These are phyloP conservation scores for Serranochromis macrocephalus DNA, from an alignment of 2,113 vertebrate genomes.

Conservation along the genomic window DNA sequence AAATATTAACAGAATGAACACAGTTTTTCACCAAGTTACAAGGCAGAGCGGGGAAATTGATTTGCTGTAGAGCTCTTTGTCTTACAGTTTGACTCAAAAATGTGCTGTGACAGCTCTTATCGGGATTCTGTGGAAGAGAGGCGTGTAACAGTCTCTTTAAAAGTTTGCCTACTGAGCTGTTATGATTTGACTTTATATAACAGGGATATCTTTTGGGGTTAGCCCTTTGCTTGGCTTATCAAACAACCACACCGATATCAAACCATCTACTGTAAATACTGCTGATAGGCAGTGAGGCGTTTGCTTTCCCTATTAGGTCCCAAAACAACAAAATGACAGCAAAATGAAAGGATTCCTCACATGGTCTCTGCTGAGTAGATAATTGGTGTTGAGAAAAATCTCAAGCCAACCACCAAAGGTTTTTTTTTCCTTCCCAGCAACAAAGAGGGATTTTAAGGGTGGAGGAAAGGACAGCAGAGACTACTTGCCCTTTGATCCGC, in stretches of 20 bases:
- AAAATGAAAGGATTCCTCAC: neutral
- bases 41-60: neutral
- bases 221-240: neutral
- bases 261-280: neutral
- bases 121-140: neutral
- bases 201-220: neutral
- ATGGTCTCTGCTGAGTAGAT: neutral
- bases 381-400: neutral
- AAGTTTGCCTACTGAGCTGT: neutral
- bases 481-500: conserved; percentile 6
- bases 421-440: neutral
- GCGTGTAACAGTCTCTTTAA: neutral
- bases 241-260: neutral
- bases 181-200: neutral
- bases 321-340: neutral
- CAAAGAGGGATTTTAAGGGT: neutral
- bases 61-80: neutral
- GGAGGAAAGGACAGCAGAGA: neutral
- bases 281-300: neutral
- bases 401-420: neutral
- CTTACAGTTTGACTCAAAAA: neutral
- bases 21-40: neutral
- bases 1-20: neutral
- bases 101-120: neutral
- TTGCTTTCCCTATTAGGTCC: neutral